Evolutionary conservation across 2,797 vertebrate genomes (phyloP), one percentile per base, ranked within the genome.

Genomic region (Leontocebus nigricollis): DNA sequence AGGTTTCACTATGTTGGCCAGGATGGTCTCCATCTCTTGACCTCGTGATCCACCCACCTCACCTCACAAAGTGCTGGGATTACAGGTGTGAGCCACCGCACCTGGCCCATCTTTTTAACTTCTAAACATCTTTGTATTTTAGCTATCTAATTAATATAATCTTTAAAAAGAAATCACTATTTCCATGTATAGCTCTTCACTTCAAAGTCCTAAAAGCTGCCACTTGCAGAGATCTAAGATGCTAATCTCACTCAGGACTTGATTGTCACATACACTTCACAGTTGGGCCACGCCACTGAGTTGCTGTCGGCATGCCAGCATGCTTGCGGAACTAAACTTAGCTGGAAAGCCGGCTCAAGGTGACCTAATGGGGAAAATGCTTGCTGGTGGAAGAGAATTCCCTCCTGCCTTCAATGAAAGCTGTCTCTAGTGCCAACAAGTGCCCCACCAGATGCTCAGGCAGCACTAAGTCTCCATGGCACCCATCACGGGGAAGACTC

Each of bases 321-420:
- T 46, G 19, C 39, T 3, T 5, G 36, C 46, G 1, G 27, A 11
- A 12, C 82, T 52, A 17, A 55, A 39, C 57, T 15, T 30, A 24
- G 24, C 39, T 73, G 76, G 75, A 48, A 86, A 22, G 13, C 20
- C 92, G 20, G 67, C 59, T 39, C 3, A 0, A 30, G 44, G 27
- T 0, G 3, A 15, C 39, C 33, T 24, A 0, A 33, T 0, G 1
- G 26, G 5, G 22, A 2, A 22, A 30, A 20, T 0, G 17, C 88
- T 39, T 15, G 10, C 6, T 3, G 81, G 39, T 19, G 15, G 13
- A 36, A 33, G 70, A 79, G 61, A 7, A 39, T 70, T 70, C 26
- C 2, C 20, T 48, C 48, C 44, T 5, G 0, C 3, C 50, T n/a
- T 39, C 72, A n/a, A 2, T 0, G 17, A 61, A 70, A 30, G 50